phyloP scores from a whole-genome alignment of 2,888 invertebrate species.

The Drosophila paramelanica region DNA sequence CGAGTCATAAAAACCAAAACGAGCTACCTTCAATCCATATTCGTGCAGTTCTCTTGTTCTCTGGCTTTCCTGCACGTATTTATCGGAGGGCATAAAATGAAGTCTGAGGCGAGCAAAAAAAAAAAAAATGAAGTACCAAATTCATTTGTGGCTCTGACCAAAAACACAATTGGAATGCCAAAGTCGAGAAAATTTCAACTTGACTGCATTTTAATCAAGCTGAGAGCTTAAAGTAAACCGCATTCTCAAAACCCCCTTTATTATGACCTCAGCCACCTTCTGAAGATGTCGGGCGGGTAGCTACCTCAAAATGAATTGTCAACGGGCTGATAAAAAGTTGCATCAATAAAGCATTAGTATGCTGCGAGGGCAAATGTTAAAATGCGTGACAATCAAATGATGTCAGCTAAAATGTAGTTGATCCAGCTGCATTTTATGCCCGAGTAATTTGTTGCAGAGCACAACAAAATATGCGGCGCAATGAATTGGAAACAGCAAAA shows the following conservation, averaged over 20 bases:
- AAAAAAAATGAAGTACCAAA: conserved; percentile 40
- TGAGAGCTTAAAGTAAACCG: conserved; percentile 47
- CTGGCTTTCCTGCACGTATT: conserved; percentile 63
- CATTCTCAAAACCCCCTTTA: conserved; percentile 40
- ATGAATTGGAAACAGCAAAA: conserved; percentile 10
- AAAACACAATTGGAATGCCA: conserved; percentile 44
- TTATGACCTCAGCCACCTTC: conserved; percentile 31
- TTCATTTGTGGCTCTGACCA: conserved; percentile 53
- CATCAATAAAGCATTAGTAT: conserved; percentile 25
- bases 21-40: conserved; percentile 18
- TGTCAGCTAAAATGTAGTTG: conserved; percentile 17
- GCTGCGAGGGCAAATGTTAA: conserved; percentile 24
- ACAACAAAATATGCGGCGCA: conserved; percentile 4
- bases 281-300: background rate
- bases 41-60: conserved; percentile 22
- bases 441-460: conserved; percentile 27
- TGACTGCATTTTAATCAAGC: conserved; percentile 81
- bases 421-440: conserved; percentile 1
- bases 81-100: conserved; percentile 42
- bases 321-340: conserved; percentile 13
- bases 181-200: conserved; percentile 69
- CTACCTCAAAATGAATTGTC: conserved; percentile 29
- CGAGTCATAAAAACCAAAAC: conserved; percentile 57
- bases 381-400: conserved; percentile 43
- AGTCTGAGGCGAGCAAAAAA: conserved; percentile 22